Evolutionary conservation across 2,797 vertebrate genomes (phyloP).

Genomic region (Nyctalus aviator): DNA sequence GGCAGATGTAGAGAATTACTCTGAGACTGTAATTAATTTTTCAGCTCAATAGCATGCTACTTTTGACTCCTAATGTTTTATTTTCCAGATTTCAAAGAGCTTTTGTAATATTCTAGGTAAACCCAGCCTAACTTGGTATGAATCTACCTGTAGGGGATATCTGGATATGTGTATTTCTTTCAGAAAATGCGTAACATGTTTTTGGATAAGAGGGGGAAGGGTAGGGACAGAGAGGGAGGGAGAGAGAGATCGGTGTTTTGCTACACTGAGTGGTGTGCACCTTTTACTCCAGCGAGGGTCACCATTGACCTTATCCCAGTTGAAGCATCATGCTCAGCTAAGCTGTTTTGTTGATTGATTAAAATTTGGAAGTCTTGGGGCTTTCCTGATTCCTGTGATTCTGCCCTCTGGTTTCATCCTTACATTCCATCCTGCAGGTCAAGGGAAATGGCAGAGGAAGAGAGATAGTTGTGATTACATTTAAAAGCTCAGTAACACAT

Average conservation of each 20-base stretch:
- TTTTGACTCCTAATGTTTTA: conserved; percentile 39
- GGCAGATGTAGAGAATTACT: conserved; percentile 14
- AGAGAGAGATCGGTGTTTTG: neutral
- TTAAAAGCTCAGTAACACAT: neutral
- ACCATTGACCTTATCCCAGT: neutral
- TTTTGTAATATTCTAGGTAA: neutral
- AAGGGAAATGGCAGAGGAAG: neutral
- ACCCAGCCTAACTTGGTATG: neutral
- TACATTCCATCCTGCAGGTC: neutral
- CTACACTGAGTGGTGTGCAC: neutral
- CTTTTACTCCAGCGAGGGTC: neutral
- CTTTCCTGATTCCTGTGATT: neutral
- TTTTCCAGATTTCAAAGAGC: conserved; percentile 62
- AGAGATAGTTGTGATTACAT: neutral
- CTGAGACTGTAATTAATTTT: conserved; percentile 48
- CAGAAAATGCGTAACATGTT: neutral
- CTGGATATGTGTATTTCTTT: conserved; percentile 5
- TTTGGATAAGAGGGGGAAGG: neutral
- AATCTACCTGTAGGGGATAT: conserved; percentile 25
- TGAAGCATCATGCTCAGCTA: neutral
- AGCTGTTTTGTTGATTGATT: neutral
- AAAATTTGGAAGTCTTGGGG: neutral
- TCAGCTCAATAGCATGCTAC: conserved; percentile 32
- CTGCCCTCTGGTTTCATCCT: neutral
- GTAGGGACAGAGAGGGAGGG: neutral